These are phyloP conservation scores for Lanistes nyassanus DNA, from an alignment of 1,140 invertebrate species.

Conservation along the genomic window DNA sequence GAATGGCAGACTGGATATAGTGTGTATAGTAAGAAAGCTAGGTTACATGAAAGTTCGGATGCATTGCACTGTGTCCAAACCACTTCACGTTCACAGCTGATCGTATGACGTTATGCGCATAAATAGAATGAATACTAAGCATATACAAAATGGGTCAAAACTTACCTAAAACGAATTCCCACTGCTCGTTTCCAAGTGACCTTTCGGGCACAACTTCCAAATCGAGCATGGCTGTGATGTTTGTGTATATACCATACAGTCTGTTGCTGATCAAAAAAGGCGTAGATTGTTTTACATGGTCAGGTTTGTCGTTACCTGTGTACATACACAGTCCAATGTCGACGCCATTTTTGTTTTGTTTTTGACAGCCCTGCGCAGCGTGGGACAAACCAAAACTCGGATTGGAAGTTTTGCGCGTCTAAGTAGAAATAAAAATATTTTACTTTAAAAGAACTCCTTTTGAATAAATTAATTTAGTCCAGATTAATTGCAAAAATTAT, in stretches of 20 bases:
- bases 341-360: constrained; percentile 50
- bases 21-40: no score
- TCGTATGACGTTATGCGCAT: constrained; percentile 40
- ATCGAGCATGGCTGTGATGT: constrained; percentile 80
- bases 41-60: no score
- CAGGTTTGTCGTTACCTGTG: constrained; percentile 10
- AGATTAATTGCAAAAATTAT: no score
- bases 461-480: no score
- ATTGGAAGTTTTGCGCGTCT: background rate
- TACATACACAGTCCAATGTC: constrained; percentile 23
- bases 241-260: constrained; percentile 9
- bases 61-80: no score
- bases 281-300: constrained; percentile 9
- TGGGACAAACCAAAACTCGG: background rate
- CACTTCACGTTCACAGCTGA: constrained; percentile 26
- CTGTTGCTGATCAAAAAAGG: background rate
- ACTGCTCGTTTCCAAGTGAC: constrained; percentile 94
- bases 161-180: constrained; percentile 96
- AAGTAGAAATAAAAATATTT: background rate
- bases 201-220: constrained; percentile 94
- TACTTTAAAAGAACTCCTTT: no score
- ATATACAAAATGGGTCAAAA: constrained; percentile 44
- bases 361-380: constrained; percentile 5
- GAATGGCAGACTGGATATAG: no score
- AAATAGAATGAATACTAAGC: constrained; percentile 24